phyloP scores from a whole-genome alignment of 2,888 invertebrate species.

The Crematogaster levior region DNA sequence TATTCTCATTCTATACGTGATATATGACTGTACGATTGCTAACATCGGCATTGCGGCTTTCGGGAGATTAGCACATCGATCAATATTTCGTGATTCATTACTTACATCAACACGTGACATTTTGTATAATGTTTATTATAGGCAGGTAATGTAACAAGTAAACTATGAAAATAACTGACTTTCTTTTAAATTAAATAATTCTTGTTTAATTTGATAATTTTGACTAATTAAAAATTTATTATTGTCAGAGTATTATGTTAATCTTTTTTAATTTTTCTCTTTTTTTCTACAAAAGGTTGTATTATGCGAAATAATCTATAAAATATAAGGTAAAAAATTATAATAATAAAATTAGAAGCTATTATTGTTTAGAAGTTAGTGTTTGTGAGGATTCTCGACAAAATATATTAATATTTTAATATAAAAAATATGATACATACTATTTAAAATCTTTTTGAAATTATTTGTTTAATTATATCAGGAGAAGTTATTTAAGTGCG shows the following conservation, averaged over 20 bases:
- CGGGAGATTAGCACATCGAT: conserved; percentile 28
- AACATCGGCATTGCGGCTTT: conserved; percentile 19
- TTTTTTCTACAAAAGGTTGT: not conserved
- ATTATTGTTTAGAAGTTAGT: too few species aligned
- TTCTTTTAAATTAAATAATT: not conserved
- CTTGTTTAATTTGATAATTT: not conserved
- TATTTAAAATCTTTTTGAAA: too few species aligned
- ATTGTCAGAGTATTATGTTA: not conserved
- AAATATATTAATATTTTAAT: not conserved
- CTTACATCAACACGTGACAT: not conserved
- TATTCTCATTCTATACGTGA: conserved; percentile 9
- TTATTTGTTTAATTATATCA: not conserved
- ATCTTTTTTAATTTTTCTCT: not conserved
- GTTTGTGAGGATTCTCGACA: not conserved
- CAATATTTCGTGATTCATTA: conserved; percentile 17
- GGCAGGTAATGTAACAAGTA: not conserved
- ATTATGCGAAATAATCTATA: not conserved
- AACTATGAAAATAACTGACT: not conserved
- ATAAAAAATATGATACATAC: not conserved
- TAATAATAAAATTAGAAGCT: not conserved
- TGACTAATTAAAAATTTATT: not conserved
- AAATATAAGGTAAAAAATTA: conserved; percentile 1
- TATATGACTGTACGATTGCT: conserved; percentile 30
- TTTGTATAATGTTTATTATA: not conserved
- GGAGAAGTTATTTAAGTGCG: conserved; percentile 7